phyloP scores from a whole-genome alignment of 1,140 invertebrate species.

The Metaphire vulgaris region DNA sequence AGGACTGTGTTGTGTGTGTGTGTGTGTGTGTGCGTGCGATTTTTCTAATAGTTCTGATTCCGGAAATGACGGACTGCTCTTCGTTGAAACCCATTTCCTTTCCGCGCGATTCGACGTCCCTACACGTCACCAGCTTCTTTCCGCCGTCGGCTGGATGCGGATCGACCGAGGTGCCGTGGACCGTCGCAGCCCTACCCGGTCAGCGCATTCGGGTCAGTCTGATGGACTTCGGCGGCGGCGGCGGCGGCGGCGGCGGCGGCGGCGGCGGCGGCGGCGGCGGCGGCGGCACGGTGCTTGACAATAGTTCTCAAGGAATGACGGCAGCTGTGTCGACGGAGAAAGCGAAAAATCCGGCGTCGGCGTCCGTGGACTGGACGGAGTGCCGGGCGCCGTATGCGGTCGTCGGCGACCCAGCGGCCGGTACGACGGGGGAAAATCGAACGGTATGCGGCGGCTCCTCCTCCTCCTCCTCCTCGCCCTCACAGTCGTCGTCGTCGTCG shows the following conservation, averaged over 20 bases:
- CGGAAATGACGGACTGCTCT: neutral
- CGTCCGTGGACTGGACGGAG: neutral
- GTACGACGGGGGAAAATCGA: neutral
- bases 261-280: neutral
- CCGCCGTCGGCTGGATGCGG: neutral
- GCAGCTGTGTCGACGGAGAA: too few species aligned
- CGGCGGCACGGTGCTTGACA: neutral
- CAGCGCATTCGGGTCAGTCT: conserved; percentile 8
- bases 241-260: neutral
- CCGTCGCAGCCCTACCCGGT: conserved; percentile 3
- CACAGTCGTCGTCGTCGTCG: too few species aligned
- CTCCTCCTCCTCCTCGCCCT: too few species aligned
- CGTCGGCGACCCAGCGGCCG: neutral
- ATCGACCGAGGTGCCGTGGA: neutral
- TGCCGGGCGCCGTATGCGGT: neutral
- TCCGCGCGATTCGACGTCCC: neutral
- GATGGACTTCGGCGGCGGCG: neutral
- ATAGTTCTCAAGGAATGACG: too few species aligned
- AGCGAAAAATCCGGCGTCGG: too few species aligned
- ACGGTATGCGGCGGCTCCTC: neutral
- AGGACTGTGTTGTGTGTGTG: too few species aligned
- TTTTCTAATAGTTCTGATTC: neutral
- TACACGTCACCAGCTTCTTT: neutral
- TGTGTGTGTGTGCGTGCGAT: too few species aligned
- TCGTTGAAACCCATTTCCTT: neutral